A percentile compares a stretch with the other conserved stretches of the same genome.
phyloP scores from a whole-genome alignment of 2,113 vertebrate genomes.

The Chaetops frenatus region DNA sequence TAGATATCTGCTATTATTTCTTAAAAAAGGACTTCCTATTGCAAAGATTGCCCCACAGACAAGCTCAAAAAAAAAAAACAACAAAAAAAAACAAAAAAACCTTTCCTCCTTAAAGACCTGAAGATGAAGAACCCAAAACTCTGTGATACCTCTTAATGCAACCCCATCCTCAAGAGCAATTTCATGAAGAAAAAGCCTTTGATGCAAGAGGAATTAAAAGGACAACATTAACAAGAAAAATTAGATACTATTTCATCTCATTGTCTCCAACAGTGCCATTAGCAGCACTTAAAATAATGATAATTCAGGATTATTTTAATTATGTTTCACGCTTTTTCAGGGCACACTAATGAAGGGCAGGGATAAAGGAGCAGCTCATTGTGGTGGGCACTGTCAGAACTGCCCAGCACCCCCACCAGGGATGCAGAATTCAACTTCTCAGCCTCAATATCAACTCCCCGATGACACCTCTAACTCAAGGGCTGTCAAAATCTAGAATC shows the following conservation, averaged over 20 bases:
- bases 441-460: background rate
- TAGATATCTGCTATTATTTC: background rate
- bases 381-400: background rate
- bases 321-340: background rate
- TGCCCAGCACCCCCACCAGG: background rate
- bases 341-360: background rate
- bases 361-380: background rate
- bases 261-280: conserved; percentile 14
- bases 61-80: background rate
- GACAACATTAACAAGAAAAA: conserved; percentile 19
- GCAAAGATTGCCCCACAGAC: background rate
- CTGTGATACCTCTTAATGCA: background rate
- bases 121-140: background rate
- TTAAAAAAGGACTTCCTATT: background rate
- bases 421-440: background rate
- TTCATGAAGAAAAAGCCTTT: background rate
- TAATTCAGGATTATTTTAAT: conserved; percentile 29
- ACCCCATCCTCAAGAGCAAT: background rate
- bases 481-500: background rate
- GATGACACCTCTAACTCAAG: background rate
- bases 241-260: conserved; percentile 10
- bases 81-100: background rate
- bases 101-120: background rate
- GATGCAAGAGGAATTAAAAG: conserved; percentile 9
- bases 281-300: background rate